Evolutionary conservation across 2,113 vertebrate genomes (phyloP).

Genomic region (Alligator sinensis): DNA sequence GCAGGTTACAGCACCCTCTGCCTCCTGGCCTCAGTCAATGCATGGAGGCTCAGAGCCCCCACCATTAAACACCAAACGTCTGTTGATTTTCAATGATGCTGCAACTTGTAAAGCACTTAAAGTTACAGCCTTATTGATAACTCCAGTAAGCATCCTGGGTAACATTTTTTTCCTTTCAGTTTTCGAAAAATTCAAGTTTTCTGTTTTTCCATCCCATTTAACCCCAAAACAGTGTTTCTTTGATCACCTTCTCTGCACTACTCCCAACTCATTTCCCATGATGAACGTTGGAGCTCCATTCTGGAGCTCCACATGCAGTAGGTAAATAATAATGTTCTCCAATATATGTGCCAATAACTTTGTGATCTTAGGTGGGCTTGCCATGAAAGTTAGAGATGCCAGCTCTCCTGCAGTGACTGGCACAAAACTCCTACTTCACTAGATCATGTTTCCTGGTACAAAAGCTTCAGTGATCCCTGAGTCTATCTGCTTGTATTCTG

Average conservation of each 20-base stretch:
- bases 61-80: no score
- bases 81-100: no score
- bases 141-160: neutral
- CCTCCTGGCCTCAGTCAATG: no score
- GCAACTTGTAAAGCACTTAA: no score
- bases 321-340: neutral
- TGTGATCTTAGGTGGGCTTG: conserved; percentile 11
- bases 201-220: neutral
- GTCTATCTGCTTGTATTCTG: neutral
- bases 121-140: no score
- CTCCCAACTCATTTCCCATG: neutral
- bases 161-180: neutral
- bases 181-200: neutral
- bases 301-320: neutral
- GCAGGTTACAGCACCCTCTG: no score
- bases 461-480: neutral
- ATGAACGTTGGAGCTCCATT: neutral
- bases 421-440: neutral
- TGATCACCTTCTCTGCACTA: neutral
- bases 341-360: neutral
- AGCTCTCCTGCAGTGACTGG: neutral
- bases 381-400: neutral
- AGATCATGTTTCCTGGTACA: neutral
- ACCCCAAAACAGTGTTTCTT: neutral
- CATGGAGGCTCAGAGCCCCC: no score